Evolutionary conservation across 2,888 invertebrate genomes (phyloP), one percentile per base, ranked within the genome.

Genomic region (Ischnura elegans): DNA sequence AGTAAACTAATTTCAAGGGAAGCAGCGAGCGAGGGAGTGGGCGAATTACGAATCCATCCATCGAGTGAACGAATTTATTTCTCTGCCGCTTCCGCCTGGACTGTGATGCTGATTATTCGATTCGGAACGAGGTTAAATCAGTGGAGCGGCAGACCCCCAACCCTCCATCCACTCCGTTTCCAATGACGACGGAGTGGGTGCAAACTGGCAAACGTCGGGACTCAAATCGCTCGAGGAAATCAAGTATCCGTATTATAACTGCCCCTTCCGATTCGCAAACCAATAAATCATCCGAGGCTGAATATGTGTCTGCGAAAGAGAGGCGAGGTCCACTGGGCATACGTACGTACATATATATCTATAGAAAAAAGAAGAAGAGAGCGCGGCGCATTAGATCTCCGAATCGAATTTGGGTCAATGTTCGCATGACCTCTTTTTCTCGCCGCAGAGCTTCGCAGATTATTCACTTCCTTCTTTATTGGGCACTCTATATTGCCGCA

Each of bases 201-300:
- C 61, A 61, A 13, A 61, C 25, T 61, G 61, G 61, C 61, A 19
- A 25, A 21, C 55, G 47, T 36, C 3, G n/a, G 29, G 36, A 36
- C 66, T 76, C 66, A 76, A n/a, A 76, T 76, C 25, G 66, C n/a
- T 36, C 66, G 36, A 76, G 66, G 29, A 76, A 76, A 76, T 76
- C 66, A 76, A 76, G 66, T 76, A 76, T 76, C 36, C 29, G 25
- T 76, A 8, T 29, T 29, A 76, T 76, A 29, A 29, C 36, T 19
- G 61, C 61, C 61, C 61, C 19, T 76, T 76, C 66, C 66, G 66
- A 76, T 76, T 29, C n/a, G 66, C 29, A 76, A 76, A 76, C 66
- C 66, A 29, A 76, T 76, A 25, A 4, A 61, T 61, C 61, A 61
- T 25, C 61, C 61, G 25, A 21, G 19, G 25, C 61, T 21, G 61